Evolutionary conservation across 2,113 vertebrate genomes (phyloP).

Genomic region (Aegithalos caudatus): DNA sequence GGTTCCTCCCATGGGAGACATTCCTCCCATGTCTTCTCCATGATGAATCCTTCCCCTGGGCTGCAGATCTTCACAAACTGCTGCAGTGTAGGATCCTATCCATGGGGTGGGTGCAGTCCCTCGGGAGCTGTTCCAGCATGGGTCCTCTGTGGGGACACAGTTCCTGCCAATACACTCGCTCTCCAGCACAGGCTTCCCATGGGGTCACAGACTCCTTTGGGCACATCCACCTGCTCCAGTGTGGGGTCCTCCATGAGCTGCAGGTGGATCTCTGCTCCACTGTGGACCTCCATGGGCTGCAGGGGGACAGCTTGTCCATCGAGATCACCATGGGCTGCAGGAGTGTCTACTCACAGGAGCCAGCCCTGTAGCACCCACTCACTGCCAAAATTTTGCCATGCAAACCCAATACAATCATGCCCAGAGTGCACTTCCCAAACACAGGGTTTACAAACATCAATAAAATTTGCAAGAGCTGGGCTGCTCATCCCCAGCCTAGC

Average conservation of each 20-base stretch:
- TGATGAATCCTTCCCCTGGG: neutral
- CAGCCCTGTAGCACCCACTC: neutral
- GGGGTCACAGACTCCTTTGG: neutral
- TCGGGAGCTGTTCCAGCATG: neutral
- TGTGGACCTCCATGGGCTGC: neutral
- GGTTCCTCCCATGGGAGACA: neutral
- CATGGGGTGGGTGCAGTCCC: too few species aligned
- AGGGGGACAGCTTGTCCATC: neutral
- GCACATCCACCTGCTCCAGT: neutral
- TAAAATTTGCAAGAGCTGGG: neutral
- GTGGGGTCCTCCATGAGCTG: neutral
- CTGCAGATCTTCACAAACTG: neutral
- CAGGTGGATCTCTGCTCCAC: neutral
- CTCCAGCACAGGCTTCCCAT: neutral
- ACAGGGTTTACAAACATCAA: neutral
- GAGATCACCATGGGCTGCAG: neutral
- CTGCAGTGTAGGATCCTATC: neutral
- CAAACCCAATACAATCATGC: rapidly evolving
- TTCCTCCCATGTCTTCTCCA: neutral
- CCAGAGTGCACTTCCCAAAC: rapidly evolving
- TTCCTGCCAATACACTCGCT: neutral
- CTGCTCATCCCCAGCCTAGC: rapidly evolving
- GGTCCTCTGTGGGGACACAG: neutral
- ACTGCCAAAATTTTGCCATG: neutral
- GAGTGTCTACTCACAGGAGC: neutral